These are phyloP conservation scores for Podarcis siculus DNA, from an alignment of 2,797 vertebrate genomes.

Conservation along the genomic window DNA sequence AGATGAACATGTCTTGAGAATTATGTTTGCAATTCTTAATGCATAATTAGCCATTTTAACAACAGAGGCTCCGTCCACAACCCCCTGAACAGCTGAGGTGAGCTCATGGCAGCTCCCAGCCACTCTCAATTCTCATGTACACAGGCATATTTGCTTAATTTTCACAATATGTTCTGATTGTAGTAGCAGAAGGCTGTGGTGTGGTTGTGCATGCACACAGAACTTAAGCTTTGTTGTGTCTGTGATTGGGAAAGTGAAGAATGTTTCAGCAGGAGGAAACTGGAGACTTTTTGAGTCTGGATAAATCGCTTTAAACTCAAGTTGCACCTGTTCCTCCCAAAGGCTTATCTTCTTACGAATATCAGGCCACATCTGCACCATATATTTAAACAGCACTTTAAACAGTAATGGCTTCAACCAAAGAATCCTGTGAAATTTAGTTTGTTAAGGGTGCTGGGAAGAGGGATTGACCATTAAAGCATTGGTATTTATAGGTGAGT, in stretches of 20 bases:
- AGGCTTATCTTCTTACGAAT: neutral
- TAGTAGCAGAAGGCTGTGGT: neutral
- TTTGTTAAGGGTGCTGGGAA: too few species aligned
- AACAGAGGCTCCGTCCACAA: neutral
- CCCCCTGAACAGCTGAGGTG: slow-evolving; percentile 9
- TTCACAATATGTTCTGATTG: slow-evolving; percentile 1
- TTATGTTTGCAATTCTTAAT: slow-evolving; percentile 29
- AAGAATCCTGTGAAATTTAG: too few species aligned
- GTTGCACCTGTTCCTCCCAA: neutral
- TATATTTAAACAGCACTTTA: too few species aligned
- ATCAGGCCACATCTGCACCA: neutral
- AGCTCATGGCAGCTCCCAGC: slow-evolving; percentile 14
- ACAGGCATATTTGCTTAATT: neutral
- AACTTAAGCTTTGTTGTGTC: neutral
- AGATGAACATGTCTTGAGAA: slow-evolving; percentile 27
- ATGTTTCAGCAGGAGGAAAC: neutral
- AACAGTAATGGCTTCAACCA: too few species aligned
- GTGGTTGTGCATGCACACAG: too few species aligned
- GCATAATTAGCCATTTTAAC: slow-evolving; percentile 45
- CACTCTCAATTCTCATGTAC: neutral
- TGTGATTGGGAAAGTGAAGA: neutral
- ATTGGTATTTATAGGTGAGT: too few species aligned
- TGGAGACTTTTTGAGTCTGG: neutral
- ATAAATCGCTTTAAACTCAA: neutral
- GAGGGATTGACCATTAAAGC: too few species aligned